Evolutionary conservation across 2,888 invertebrate species (phyloP).

Genomic region (Ophion costatus): DNA sequence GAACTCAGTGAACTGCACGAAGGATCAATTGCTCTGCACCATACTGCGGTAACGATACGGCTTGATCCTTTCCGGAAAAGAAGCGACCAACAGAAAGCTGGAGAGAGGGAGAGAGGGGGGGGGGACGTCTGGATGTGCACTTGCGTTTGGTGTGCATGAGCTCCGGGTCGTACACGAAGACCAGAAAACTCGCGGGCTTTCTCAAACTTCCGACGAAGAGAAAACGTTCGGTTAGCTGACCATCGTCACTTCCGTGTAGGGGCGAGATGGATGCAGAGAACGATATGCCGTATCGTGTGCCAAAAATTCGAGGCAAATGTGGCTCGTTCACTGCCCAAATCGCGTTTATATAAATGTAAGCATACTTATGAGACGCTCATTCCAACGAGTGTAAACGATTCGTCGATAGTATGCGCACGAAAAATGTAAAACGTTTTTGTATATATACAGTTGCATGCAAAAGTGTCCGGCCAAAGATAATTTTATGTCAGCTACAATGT

Average conservation of each 20-base stretch:
- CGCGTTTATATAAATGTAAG: too few relatives aligned
- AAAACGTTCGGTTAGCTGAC: conserved; percentile 55
- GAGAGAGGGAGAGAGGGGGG: background rate
- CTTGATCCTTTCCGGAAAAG: background rate
- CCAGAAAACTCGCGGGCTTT: conserved; percentile 33
- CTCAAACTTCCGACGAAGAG: conserved; percentile 54
- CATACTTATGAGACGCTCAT: too few relatives aligned
- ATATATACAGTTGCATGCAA: too few relatives aligned
- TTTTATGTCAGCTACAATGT: too few relatives aligned
- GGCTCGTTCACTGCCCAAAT: too few relatives aligned
- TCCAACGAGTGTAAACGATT: too few relatives aligned
- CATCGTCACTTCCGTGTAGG: conserved; percentile 10
- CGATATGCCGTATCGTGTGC: background rate
- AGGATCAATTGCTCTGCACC: conserved; percentile 29
- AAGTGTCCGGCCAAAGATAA: too few relatives aligned
- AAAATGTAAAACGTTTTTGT: too few relatives aligned
- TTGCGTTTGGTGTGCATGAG: conserved; percentile 39
- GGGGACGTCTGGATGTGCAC: background rate
- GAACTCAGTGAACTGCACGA: conserved; percentile 39
- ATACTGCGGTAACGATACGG: conserved; percentile 17
- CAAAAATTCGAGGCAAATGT: background rate
- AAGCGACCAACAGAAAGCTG: background rate
- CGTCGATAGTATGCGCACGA: too few relatives aligned
- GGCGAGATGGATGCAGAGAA: background rate
- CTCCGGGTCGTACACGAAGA: conserved; percentile 24